phyloP scores from a whole-genome alignment of 2,888 invertebrate species.

The Clostera curtula region DNA sequence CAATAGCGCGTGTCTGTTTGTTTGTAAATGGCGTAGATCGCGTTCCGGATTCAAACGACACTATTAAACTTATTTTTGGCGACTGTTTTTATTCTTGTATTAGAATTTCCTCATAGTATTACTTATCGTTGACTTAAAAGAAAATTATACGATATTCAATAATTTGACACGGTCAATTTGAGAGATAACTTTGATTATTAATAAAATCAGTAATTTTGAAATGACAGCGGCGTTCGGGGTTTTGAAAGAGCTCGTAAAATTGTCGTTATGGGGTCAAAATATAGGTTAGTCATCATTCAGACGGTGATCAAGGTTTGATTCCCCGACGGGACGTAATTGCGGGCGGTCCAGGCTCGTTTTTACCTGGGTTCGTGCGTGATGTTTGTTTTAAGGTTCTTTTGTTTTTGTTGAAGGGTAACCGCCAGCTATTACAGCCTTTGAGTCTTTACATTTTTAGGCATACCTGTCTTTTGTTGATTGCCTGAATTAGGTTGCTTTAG shows the following conservation, averaged over 20 bases:
- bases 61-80: conserved; percentile 21
- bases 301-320: conserved; percentile 31
- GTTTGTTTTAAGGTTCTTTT: conserved; percentile 51
- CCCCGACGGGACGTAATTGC: conserved; percentile 45
- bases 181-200: not conserved
- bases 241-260: conserved; percentile 31
- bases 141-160: conserved; percentile 23
- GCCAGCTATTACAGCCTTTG: no score
- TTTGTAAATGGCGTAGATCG: conserved; percentile 36
- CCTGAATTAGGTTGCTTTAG: no score
- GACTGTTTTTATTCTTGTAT: conserved; percentile 17
- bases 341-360: conserved; percentile 34
- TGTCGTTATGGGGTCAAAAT: conserved; percentile 51
- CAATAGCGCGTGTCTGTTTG: conserved; percentile 41
- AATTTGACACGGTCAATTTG: conserved; percentile 10
- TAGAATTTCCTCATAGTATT: not conserved
- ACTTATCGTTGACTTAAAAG: not conserved
- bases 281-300: conserved; percentile 47
- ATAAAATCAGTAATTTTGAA: conserved; percentile 15
- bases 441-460: conserved; percentile 28
- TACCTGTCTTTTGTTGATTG: no score
- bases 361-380: conserved; percentile 46
- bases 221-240: conserved; percentile 29
- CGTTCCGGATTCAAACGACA: conserved; percentile 41
- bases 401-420: conserved; percentile 35